Conservation (phyloP, 2,888 invertebrate genomes). For the Scelioninae gen. 1 region DNA sequence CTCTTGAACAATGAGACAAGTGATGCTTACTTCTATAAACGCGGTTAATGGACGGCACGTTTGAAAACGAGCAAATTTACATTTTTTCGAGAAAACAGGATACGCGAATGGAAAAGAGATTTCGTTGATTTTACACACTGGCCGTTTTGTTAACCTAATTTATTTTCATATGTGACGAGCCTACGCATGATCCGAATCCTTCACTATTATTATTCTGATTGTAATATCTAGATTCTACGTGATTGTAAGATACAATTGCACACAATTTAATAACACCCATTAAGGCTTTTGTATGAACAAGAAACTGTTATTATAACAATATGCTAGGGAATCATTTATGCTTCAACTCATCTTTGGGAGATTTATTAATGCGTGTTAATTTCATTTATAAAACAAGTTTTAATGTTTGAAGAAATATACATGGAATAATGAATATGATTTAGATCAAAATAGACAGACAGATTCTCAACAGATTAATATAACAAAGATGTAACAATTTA, state of each 20-base stretch:
- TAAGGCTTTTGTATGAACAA: no score
- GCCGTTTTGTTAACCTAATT: slow-evolving; percentile 37
- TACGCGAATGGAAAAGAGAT: slow-evolving; percentile 47
- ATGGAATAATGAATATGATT: no score
- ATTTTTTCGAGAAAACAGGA: slow-evolving; percentile 37
- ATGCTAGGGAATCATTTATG: no score
- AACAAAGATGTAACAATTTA: no score
- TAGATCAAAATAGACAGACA: no score
- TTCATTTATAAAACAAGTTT: no score
- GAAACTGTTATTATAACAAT: no score
- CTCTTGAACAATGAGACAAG: slow-evolving; percentile 54
- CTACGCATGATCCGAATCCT: background rate
- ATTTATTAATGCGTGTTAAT: no score
- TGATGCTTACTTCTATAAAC: slow-evolving; percentile 38
- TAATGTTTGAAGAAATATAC: no score
- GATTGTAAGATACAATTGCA: background rate
- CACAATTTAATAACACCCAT: no score
- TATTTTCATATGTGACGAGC: slow-evolving; percentile 10
- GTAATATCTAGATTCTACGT: background rate
- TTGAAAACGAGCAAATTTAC: slow-evolving; percentile 49
- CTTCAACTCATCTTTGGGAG: no score
- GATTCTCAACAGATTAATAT: no score
- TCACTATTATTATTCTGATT: background rate
- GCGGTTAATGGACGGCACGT: slow-evolving; percentile 55
- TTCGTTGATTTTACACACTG: slow-evolving; percentile 3